These are phyloP conservation scores for Araneus ventricosus DNA, from an alignment of 1,140 invertebrate genomes.

Conservation along the genomic window DNA sequence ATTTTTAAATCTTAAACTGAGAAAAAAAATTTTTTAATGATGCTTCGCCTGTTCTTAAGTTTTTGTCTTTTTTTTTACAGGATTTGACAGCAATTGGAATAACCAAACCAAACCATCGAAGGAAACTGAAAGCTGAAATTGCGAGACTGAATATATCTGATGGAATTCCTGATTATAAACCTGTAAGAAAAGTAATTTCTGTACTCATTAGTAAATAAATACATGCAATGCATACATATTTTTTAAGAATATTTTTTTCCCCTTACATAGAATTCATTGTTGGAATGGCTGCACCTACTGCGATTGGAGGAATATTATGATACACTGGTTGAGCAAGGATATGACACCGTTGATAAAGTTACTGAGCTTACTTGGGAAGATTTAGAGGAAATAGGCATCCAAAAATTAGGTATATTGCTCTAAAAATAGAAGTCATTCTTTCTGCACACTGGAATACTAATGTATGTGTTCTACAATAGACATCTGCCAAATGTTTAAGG, in stretches of 20 bases:
- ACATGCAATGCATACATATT: not conserved
- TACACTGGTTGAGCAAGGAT: slow-evolving; percentile 94
- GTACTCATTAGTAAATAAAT: not conserved
- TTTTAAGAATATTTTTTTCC: not conserved
- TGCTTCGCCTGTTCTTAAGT: not conserved
- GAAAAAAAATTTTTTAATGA: not conserved
- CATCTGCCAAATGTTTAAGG: too few species aligned
- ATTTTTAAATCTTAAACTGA: too few species aligned
- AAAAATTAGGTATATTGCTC: slow-evolving; percentile 81
- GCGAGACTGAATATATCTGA: slow-evolving; percentile 96
- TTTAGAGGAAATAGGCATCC: slow-evolving; percentile 98
- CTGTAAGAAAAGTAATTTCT: slow-evolving; percentile 83
- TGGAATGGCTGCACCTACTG: slow-evolving; percentile 95
- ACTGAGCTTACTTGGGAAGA: slow-evolving; percentile 99
- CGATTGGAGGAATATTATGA: slow-evolving; percentile 94
- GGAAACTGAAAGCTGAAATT: slow-evolving; percentile 97
- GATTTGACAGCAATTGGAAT: slow-evolving; percentile 91
- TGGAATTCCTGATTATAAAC: slow-evolving; percentile 94
- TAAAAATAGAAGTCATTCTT: too few species aligned
- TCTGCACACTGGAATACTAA: too few species aligned
- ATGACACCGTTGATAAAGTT: slow-evolving; percentile 90
- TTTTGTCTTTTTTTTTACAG: slow-evolving; percentile 78
- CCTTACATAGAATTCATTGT: slow-evolving; percentile 88
- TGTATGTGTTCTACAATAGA: too few species aligned
- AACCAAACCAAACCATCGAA: slow-evolving; percentile 98